Conservation (phyloP, 2,113 vertebrate species). For the Diadophis punctatus region DNA sequence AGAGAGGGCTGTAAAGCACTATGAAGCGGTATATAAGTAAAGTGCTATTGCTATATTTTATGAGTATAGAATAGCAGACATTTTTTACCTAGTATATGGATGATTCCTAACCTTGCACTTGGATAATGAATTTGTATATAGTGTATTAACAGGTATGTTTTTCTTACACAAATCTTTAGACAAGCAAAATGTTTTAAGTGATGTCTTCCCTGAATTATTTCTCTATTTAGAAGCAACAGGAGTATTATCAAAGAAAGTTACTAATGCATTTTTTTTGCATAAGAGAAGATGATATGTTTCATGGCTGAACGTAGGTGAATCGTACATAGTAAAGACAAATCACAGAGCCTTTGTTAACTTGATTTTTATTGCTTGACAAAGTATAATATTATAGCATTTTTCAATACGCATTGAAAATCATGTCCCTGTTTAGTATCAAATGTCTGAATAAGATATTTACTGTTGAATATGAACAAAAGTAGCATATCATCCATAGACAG, state of each 20-base stretch:
- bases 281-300: not conserved
- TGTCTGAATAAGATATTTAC: constrained; percentile 1
- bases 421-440: not conserved
- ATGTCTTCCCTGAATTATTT: not conserved
- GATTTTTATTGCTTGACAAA: constrained; percentile 13
- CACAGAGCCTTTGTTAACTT: not conserved
- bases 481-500: not conserved
- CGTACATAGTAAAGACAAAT: constrained; percentile 9
- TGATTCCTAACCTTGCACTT: not conserved
- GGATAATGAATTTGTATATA: not conserved
- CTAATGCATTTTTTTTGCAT: not conserved
- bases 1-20: too few species aligned
- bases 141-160: not conserved
- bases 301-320: not conserved
- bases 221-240: not conserved
- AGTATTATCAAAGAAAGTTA: not conserved
- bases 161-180: not conserved
- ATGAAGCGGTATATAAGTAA: too few species aligned
- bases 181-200: not conserved
- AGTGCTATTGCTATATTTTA: too few species aligned
- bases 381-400: constrained; percentile 12
- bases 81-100: not conserved
- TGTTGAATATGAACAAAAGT: not conserved
- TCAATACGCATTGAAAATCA: constrained; percentile 2
- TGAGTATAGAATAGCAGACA: not conserved